Evolutionary conservation across 2,113 vertebrate genomes (phyloP).

Genomic region (Ciconia stormi): DNA sequence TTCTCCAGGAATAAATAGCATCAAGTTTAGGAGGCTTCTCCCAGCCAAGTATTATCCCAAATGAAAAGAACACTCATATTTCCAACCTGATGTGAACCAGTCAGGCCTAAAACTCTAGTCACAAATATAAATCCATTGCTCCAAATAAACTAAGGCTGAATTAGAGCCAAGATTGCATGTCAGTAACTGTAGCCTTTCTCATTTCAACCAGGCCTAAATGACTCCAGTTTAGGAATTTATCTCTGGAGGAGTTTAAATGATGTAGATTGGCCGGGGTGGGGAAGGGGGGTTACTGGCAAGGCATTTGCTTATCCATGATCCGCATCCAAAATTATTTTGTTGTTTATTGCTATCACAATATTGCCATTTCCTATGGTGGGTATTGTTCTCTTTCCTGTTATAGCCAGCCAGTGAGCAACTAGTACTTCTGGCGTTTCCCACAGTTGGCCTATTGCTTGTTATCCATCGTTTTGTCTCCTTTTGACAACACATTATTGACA

Average conservation of each 20-base stretch:
- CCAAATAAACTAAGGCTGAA: neutral
- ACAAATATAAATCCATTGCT: neutral
- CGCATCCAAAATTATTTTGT: neutral
- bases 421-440: neutral
- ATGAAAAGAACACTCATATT: conserved; percentile 32
- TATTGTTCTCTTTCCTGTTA: neutral
- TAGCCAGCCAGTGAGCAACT: neutral
- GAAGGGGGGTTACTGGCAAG: neutral
- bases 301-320: neutral
- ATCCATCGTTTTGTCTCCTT: neutral
- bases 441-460: neutral
- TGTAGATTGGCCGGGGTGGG: neutral
- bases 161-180: neutral
- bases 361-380: neutral
- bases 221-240: neutral
- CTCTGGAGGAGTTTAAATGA: neutral
- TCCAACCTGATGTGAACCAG: conserved; percentile 17
- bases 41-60: conserved; percentile 27
- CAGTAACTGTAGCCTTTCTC: neutral
- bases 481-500: neutral
- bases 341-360: neutral
- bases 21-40: conserved; percentile 15
- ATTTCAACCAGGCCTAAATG: neutral
- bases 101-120: conserved; percentile 3
- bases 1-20: conserved; percentile 49